These are phyloP conservation scores for Drosophila nigrodunni DNA, from an alignment of 1,140 invertebrate genomes.

Conservation along the genomic window DNA sequence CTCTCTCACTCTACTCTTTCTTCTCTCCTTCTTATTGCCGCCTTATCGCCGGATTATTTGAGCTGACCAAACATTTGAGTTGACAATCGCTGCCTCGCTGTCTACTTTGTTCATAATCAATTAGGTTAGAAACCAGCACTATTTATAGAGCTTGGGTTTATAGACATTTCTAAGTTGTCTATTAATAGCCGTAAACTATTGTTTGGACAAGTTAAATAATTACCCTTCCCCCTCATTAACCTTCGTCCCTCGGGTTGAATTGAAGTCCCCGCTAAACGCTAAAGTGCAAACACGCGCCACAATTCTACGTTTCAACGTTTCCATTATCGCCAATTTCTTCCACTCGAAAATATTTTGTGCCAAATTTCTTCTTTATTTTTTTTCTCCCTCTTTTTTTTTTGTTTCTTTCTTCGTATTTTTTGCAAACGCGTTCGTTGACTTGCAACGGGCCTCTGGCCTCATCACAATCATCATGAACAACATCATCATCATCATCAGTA, in stretches of 20 bases:
- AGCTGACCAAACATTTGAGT: conserved; percentile 35
- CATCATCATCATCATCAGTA: conserved; percentile 3
- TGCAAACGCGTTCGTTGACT: conserved; percentile 48
- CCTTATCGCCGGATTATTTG: conserved; percentile 34
- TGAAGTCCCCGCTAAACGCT: conserved; percentile 19
- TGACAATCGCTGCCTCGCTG: conserved; percentile 14
- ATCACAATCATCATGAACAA: conserved; percentile 10
- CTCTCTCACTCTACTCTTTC: neutral
- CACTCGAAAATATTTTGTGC: conserved; percentile 36
- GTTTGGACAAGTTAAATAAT: neutral
- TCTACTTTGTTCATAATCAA: conserved; percentile 36
- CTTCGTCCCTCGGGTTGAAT: neutral
- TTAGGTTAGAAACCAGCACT: conserved; percentile 27
- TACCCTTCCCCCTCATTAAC: neutral
- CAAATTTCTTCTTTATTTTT: conserved; percentile 35
- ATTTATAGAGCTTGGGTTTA: conserved; percentile 23
- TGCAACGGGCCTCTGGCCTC: conserved; percentile 35
- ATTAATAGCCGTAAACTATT: conserved; percentile 9
- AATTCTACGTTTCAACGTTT: conserved; percentile 11
- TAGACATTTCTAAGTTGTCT: conserved; percentile 4
- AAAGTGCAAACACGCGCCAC: conserved; percentile 74
- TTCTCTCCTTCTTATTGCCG: neutral
- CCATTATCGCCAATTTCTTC: conserved; percentile 48
- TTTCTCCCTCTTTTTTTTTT: conserved; percentile 21
- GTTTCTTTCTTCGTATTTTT: conserved; percentile 21